Conservation (phyloP, 2,888 invertebrate species). For the Heliconius aoede region DNA sequence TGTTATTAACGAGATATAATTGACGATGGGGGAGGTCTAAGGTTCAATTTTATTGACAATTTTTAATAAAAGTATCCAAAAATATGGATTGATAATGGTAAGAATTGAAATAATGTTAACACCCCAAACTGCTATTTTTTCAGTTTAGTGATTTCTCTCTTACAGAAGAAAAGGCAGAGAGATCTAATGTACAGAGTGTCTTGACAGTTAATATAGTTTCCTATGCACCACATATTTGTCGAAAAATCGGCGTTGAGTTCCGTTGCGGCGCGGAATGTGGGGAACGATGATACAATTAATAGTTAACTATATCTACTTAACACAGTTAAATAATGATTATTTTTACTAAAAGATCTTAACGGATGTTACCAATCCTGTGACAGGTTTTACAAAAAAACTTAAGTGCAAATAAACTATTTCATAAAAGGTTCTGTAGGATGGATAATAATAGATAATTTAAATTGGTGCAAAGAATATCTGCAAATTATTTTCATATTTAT, state of each 20-base stretch:
- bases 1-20: constrained; percentile 39
- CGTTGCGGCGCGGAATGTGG: no score
- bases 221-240: no score
- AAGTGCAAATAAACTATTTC: not conserved
- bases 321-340: not conserved
- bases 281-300: not conserved
- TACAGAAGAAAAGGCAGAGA: no score
- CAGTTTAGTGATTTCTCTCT: no score
- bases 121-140: no score
- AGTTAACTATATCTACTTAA: not conserved
- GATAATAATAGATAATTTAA: no score
- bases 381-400: not conserved
- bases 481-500: no score
- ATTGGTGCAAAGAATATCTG: no score
- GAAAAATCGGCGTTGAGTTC: no score
- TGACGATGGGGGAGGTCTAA: not conserved
- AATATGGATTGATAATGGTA: not conserved
- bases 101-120: not conserved
- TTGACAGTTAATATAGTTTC: no score
- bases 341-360: constrained; percentile 1
- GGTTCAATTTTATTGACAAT: not conserved
- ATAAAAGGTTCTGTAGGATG: not conserved
- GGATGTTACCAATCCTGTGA: constrained; percentile 5
- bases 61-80: no score
- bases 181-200: no score